These are phyloP conservation scores for Drosophila subsilvestris DNA, from an alignment of 2,888 invertebrate genomes.

Conservation along the genomic window DNA sequence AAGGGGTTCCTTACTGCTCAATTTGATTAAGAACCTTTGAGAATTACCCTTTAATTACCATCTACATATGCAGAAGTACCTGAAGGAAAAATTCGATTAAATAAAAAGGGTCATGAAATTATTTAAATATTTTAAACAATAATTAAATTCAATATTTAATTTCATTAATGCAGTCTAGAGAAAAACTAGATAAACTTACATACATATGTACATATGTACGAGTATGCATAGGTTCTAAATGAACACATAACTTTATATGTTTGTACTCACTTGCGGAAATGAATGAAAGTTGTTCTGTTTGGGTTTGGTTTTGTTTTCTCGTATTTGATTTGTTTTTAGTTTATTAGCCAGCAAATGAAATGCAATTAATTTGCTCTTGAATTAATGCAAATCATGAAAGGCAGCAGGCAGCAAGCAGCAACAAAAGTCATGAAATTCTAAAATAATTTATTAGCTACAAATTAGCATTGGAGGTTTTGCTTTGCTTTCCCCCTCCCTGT, in stretches of 20 bases:
- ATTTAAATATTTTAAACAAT: not conserved
- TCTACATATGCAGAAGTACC: no score
- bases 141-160: not conserved
- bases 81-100: not conserved
- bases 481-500: constrained; percentile 7
- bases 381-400: constrained; percentile 65
- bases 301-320: not conserved
- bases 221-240: not conserved
- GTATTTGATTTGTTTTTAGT: constrained; percentile 15
- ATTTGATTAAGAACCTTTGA: no score
- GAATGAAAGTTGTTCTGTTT: constrained; percentile 29
- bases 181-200: not conserved
- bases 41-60: no score
- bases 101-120: not conserved
- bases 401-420: not conserved
- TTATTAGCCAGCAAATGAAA: constrained; percentile 44
- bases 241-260: not conserved
- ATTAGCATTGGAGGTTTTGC: constrained; percentile 50
- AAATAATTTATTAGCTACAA: constrained; percentile 63
- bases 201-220: no score
- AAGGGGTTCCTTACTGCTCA: no score
- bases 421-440: constrained; percentile 34
- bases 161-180: not conserved
- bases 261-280: constrained; percentile 49
- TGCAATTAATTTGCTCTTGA: constrained; percentile 49